Percentiles rank a stretch among this genome's conserved stretches.
Conservation (phyloP, 2,797 vertebrate species). For the Phoeniculus purpureus region DNA sequence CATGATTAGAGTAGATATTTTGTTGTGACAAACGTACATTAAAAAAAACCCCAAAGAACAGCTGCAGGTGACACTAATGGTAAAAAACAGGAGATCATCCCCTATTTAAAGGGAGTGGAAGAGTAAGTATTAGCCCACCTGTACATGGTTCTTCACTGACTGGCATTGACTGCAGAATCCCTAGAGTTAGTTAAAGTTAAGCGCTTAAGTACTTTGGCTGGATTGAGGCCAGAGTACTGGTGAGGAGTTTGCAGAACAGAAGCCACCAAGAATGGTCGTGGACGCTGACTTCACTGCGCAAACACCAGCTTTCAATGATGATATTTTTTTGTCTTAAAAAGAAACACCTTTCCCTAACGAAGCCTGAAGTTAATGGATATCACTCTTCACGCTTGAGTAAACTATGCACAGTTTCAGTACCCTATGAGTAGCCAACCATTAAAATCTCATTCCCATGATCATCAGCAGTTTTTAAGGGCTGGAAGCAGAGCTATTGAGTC, state of each 20-base stretch:
- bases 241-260: slow-evolving; percentile 27
- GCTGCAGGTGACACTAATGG: neutral
- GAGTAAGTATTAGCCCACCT: neutral
- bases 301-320: neutral
- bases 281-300: neutral
- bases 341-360: neutral
- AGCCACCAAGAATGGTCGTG: neutral
- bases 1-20: neutral
- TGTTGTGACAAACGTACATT: neutral
- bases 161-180: neutral
- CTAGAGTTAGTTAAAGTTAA: slow-evolving; percentile 54
- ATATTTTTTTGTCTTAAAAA: neutral
- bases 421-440: neutral
- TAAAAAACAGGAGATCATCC: neutral
- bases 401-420: neutral
- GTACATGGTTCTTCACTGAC: neutral
- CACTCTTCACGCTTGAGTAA: neutral
- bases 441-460: neutral
- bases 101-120: neutral
- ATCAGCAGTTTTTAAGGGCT: neutral
- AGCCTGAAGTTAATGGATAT: neutral
- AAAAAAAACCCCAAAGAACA: accelerated
- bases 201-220: slow-evolving; percentile 44
- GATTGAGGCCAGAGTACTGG: slow-evolving; percentile 51
- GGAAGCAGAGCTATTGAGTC: neutral